Evolutionary conservation across 92 coral and sea anemone genomes (phyloP).

Genomic region (Porites divaricata): DNA sequence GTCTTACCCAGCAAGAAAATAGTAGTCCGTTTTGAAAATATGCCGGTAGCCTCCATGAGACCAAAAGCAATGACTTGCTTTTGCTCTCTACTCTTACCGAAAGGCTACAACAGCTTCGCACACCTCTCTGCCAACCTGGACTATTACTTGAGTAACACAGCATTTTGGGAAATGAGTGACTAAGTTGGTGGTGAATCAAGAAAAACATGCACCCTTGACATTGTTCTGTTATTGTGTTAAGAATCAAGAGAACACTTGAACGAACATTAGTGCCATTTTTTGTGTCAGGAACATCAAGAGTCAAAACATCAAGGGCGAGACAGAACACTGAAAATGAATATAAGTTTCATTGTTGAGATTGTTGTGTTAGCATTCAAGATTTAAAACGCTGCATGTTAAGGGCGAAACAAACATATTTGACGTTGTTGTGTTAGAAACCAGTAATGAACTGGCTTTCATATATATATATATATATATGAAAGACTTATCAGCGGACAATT

Average conservation of each 20-base stretch:
- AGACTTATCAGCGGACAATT: too few relatives aligned
- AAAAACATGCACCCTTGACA: too few relatives aligned
- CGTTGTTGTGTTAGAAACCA: slow-evolving; percentile 2
- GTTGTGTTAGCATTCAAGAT: too few relatives aligned
- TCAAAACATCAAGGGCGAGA: background rate
- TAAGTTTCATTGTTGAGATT: too few relatives aligned
- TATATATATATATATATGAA: too few relatives aligned
- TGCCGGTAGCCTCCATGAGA: slow-evolving; percentile 16
- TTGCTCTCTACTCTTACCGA: slow-evolving; percentile 13
- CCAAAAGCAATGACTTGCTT: slow-evolving; percentile 33
- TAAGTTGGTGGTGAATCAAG: too few relatives aligned
- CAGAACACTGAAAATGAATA: background rate
- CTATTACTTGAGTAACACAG: slow-evolving; percentile 12
- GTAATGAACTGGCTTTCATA: too few relatives aligned
- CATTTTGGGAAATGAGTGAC: slow-evolving; percentile 13
- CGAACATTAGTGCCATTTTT: too few relatives aligned
- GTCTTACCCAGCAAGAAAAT: slow-evolving; percentile 32
- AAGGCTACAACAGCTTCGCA: slow-evolving; percentile 29
- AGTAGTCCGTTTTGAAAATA: slow-evolving; percentile 23
- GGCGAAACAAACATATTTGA: background rate
- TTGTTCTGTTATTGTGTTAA: too few relatives aligned
- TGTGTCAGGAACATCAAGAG: background rate
- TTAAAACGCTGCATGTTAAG: too few relatives aligned
- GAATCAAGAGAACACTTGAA: too few relatives aligned
- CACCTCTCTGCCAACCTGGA: slow-evolving; percentile 32